These are phyloP conservation scores for Diarsia brunnea DNA, from an alignment of 2,888 invertebrate genomes.

Conservation along the genomic window DNA sequence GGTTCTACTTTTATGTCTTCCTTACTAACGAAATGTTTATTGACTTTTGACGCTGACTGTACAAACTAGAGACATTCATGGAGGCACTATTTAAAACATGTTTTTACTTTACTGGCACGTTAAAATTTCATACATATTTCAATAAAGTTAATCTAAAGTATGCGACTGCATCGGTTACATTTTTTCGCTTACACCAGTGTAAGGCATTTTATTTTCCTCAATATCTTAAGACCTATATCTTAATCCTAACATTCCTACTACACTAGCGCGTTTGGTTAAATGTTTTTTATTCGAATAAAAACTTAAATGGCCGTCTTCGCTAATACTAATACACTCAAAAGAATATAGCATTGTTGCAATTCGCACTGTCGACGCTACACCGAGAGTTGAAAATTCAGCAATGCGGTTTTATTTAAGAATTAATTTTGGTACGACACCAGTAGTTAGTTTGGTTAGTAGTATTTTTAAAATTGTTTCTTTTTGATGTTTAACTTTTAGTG, in stretches of 20 bases:
- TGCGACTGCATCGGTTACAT: slow-evolving; percentile 36
- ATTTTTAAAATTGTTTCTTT: neutral
- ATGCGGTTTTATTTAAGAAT: neutral
- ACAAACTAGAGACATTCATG: slow-evolving; percentile 24
- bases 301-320: no score
- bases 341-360: neutral
- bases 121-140: slow-evolving; percentile 18
- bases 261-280: slow-evolving; percentile 63
- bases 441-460: no score
- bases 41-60: slow-evolving; percentile 10
- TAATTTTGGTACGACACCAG: neutral
- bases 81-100: slow-evolving; percentile 39
- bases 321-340: neutral
- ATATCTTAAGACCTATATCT: slow-evolving; percentile 56
- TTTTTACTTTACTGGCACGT: slow-evolving; percentile 17
- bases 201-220: slow-evolving; percentile 61
- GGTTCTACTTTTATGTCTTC: neutral
- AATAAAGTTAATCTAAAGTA: slow-evolving; percentile 17
- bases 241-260: slow-evolving; percentile 26
- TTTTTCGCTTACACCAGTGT: slow-evolving; percentile 55
- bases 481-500: neutral
- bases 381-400: neutral
- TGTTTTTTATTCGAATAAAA: slow-evolving; percentile 28
- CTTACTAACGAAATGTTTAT: neutral
- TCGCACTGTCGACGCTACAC: neutral